Base-by-base conservation (phyloP, 2,113 vertebrate genomes). In the Gasterosteus aculeatus region DNA sequence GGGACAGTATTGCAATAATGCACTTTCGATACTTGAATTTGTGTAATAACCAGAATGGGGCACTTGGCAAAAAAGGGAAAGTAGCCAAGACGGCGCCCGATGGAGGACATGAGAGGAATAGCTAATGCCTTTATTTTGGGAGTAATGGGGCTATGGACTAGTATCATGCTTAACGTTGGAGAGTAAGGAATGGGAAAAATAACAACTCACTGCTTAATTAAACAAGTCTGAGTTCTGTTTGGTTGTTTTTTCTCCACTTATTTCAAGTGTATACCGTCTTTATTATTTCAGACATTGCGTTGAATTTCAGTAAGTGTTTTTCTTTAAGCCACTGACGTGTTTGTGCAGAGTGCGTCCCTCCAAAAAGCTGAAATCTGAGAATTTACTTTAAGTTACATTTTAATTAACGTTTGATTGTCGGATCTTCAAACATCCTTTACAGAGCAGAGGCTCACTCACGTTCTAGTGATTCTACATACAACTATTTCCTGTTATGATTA, bases 1-100 rank as follows among this genome's bases (percentile, higher is more conserved):
- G 95, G 97, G 96, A 97, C 97, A 96, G 96, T 98, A 98, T 95
- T 99, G 97, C 97, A 98, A 98, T 97, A 97, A 98, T 96, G 97
- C 96, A 96, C 96, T 98, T 98, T 97, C 96, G 90, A 98, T 98
- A 98, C 97, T 98, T 98, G 97, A 98, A 98, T 91, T 91, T 83
- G 85, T 92, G 94, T 95, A 95, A 96, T 93, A 93, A 94, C 94
- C 94, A 93, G 94, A 85, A 53, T 90, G 85, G 86, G 82, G 75
- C 93, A 90, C 58, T 85, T 31, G 71, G 80, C 73, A 79, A 85
- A 88, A 85, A 88, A 88, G 91, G 92, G 92, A 93, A 93, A 72
- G 62, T 77, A 80, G 82, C 54, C 53, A 85, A 88, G 91, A 94
- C 87, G 89, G 94, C 83, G 44, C 83, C 80, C 65, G 78, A 56